phyloP scores from a whole-genome alignment of 2,113 vertebrate species.

The Cheirogaleus medius region DNA sequence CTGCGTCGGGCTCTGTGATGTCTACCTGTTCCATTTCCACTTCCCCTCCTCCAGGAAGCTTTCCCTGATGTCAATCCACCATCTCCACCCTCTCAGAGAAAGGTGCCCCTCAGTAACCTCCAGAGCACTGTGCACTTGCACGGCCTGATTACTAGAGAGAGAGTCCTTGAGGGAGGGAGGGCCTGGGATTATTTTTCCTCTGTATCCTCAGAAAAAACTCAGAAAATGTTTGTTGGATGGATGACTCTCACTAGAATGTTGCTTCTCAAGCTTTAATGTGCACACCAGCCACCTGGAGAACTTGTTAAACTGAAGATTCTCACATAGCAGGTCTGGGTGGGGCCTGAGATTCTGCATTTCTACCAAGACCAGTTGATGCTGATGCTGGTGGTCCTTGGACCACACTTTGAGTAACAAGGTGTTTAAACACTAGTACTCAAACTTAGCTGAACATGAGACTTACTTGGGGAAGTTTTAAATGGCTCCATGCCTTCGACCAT shows the following conservation, averaged over 20 bases:
- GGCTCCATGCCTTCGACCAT: fast-evolving
- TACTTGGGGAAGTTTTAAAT: neutral
- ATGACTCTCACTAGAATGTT: neutral
- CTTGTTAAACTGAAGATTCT: neutral
- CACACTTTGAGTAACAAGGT: no score
- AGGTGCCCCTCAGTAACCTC: neutral
- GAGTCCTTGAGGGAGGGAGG: neutral
- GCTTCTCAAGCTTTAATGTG: neutral
- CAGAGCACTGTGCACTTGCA: neutral
- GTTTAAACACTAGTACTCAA: neutral
- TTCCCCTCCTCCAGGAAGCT: neutral
- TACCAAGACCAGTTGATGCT: neutral
- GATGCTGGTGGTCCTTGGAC: neutral
- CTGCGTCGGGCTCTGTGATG: neutral
- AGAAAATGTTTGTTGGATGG: neutral
- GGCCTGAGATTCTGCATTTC: neutral
- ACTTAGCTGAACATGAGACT: neutral
- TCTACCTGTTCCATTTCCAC: no score
- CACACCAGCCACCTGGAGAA: fast-evolving
- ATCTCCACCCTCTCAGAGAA: neutral
- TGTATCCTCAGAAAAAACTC: neutral
- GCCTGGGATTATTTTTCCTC: neutral
- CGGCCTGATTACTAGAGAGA: neutral
- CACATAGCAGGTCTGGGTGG: neutral
- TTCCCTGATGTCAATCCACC: neutral